phyloP scores from a whole-genome alignment of 2,113 vertebrate genomes.

The Passer montanus region DNA sequence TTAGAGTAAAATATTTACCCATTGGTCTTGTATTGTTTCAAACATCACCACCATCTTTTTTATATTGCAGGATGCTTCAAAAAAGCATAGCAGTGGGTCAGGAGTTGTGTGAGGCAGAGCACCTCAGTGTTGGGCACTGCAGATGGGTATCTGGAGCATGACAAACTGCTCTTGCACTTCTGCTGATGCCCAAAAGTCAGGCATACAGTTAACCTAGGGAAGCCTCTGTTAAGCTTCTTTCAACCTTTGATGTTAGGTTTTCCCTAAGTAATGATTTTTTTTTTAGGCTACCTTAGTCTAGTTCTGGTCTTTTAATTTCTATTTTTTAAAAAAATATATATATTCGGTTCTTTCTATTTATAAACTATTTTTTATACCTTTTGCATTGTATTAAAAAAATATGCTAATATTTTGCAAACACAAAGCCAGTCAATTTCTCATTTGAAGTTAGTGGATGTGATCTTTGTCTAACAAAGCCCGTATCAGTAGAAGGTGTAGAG shows the following conservation, averaged over 20 bases:
- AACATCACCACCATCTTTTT: background rate
- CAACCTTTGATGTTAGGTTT: background rate
- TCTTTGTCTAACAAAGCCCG: background rate
- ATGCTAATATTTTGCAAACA: background rate
- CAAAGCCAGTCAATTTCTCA: background rate
- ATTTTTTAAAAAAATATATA: background rate
- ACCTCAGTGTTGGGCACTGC: background rate
- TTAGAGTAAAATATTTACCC: background rate
- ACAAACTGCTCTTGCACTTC: background rate
- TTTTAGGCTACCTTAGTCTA: background rate
- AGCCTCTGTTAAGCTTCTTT: background rate
- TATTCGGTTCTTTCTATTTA: background rate
- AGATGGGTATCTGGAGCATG: background rate
- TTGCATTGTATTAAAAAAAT: background rate
- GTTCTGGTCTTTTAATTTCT: background rate
- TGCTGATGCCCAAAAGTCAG: background rate
- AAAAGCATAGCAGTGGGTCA: background rate
- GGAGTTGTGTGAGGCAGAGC: accelerated
- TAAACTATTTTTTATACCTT: background rate
- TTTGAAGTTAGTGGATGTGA: background rate
- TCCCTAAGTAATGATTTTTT: background rate
- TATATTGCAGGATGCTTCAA: background rate
- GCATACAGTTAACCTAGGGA: background rate
- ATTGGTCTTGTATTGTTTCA: background rate
- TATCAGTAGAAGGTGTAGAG: background rate